Evolutionary conservation across 1,140 invertebrate species (phyloP).

Genomic region (Hyphantria cunea): DNA sequence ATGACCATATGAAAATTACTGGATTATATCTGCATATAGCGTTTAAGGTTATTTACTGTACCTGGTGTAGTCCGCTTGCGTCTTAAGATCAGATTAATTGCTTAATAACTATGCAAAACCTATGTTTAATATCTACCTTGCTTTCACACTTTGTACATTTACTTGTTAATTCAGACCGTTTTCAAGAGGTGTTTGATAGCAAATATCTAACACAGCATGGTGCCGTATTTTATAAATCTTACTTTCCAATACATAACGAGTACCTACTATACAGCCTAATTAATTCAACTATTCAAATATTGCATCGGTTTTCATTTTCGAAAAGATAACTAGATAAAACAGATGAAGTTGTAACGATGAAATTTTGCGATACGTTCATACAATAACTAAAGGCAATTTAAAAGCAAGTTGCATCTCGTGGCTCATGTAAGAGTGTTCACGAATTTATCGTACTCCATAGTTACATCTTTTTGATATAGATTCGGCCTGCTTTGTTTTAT

Average conservation of each 20-base stretch:
- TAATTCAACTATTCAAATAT: constrained; percentile 25
- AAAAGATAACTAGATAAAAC: constrained; percentile 2
- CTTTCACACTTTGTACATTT: constrained; percentile 14
- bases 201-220: constrained; percentile 21
- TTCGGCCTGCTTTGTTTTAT: too few species aligned
- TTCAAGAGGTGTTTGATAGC: constrained; percentile 12
- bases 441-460: too few species aligned
- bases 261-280: constrained; percentile 13
- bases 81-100: constrained; percentile 2
- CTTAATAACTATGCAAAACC: constrained; percentile 4
- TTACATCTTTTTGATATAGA: too few species aligned
- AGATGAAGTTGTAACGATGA: not conserved
- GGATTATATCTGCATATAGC: too few species aligned
- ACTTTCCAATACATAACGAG: constrained; percentile 27
- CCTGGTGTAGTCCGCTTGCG: not conserved
- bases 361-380: not conserved
- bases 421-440: too few species aligned
- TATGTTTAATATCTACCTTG: constrained; percentile 10
- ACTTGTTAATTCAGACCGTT: constrained; percentile 19
- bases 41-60: not conserved
- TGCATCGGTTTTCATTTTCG: constrained; percentile 10
- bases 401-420: too few species aligned
- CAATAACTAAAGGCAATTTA: too few species aligned
- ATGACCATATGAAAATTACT: too few species aligned
- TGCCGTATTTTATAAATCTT: constrained; percentile 28